These are phyloP conservation scores for Brenthis daphne DNA, from an alignment of 2,888 invertebrate species.

Conservation along the genomic window DNA sequence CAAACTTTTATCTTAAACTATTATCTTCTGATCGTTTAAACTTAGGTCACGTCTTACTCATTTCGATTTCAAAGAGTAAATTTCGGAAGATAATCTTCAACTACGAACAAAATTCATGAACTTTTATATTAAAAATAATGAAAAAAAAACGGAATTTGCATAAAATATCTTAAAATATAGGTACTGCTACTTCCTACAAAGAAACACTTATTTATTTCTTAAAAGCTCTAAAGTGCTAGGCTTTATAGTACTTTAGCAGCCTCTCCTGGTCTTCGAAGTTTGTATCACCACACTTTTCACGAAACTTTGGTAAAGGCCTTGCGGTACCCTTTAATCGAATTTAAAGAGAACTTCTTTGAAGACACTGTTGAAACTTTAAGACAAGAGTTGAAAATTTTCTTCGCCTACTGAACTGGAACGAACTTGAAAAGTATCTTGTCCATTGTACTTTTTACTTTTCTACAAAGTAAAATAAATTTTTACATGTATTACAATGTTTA, in stretches of 20 bases:
- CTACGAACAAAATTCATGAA: too few species aligned
- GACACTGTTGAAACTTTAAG: conserved; percentile 49
- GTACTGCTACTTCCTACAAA: neutral
- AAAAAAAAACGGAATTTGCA: neutral
- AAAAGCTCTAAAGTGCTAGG: conserved; percentile 11
- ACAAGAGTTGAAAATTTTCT: conserved; percentile 48
- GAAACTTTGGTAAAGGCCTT: conserved; percentile 55
- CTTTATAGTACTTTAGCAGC: conserved; percentile 20
- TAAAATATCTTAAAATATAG: neutral
- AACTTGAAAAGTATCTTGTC: conserved; percentile 13
- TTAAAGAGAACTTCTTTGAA: conserved; percentile 57
- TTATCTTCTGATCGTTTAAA: too few species aligned
- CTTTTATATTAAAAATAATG: too few species aligned
- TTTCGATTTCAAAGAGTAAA: too few species aligned
- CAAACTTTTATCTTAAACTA: too few species aligned
- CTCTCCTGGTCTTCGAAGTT: conserved; percentile 32
- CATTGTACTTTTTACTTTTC: neutral
- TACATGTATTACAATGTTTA: too few species aligned
- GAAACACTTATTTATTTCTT: conserved; percentile 13
- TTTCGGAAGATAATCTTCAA: too few species aligned
- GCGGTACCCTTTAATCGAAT: conserved; percentile 65
- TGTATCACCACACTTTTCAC: conserved; percentile 47
- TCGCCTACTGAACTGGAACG: conserved; percentile 26
- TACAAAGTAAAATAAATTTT: neutral
- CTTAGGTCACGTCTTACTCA: too few species aligned